Percentiles rank a stretch among this genome's conserved stretches.
These are phyloP conservation scores for Oscheius sp. DNA, from an alignment of 2,888 invertebrate species.

Conservation along the genomic window DNA sequence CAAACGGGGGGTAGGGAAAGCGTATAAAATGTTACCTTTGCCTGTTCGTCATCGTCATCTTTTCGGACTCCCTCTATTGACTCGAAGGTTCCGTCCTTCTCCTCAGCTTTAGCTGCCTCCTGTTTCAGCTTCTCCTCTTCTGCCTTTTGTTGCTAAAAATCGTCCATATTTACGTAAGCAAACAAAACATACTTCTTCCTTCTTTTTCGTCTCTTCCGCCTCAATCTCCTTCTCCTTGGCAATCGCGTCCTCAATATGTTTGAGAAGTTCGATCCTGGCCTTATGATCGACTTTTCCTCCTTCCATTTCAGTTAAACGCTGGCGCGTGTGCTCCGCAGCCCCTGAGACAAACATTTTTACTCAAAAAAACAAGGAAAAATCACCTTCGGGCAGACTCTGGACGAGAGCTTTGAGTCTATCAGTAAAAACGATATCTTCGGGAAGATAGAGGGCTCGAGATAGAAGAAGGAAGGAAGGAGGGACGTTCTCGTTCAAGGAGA, in stretches of 20 bases:
- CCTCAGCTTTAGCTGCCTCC: too few species aligned
- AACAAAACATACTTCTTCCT: constrained; percentile 33
- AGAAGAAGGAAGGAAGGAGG: constrained; percentile 91
- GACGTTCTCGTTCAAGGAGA: constrained; percentile 92
- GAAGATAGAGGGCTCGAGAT: constrained; percentile 88
- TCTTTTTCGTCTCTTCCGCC: constrained; percentile 43
- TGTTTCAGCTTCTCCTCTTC: constrained; percentile 23
- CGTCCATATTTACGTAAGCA: not conserved
- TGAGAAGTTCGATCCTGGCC: constrained; percentile 66
- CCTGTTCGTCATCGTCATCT: too few species aligned
- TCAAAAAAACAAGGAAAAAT: not conserved
- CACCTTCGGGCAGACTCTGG: constrained; percentile 64
- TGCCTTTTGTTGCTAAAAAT: constrained; percentile 38
- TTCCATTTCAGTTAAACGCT: constrained; percentile 71
- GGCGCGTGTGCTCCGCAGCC: constrained; percentile 67
- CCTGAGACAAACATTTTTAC: constrained; percentile 40
- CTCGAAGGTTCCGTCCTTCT: too few species aligned
- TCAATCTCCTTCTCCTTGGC: constrained; percentile 51
- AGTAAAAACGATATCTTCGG: constrained; percentile 75
- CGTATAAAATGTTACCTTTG: too few species aligned
- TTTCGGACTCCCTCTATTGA: too few species aligned
- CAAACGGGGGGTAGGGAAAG: too few species aligned
- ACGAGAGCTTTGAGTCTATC: constrained; percentile 68
- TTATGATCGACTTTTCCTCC: constrained; percentile 71
- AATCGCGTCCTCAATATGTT: constrained; percentile 66